Evolutionary conservation across 2,797 vertebrate genomes (phyloP), one percentile per base, ranked within the genome.

Genomic region (Thamnophis elegans): DNA sequence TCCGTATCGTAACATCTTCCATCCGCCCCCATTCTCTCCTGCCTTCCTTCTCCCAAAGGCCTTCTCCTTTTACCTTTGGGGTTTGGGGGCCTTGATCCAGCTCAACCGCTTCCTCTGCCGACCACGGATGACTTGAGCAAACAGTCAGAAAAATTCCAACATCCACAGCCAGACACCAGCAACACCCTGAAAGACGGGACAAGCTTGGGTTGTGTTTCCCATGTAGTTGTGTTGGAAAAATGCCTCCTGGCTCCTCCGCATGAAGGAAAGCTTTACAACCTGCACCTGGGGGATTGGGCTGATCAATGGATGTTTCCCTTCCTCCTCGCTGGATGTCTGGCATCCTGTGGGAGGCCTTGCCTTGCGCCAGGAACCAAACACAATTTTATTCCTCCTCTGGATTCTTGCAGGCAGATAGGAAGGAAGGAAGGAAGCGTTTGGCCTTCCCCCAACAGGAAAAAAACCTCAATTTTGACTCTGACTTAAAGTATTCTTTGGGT

Each of bases 1-100:
- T 42, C 14, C 2, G 2, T n/a, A 3, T 14, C 2, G 2, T n/a
- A 3, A 14, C 6, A 25, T 36, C 13, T n/a, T 55, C 16, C 6
- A 1, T 51, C 20, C 0, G 0, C 0, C 56, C 18, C 20, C 14
- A 25, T 10, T 0, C 0, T 0, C 56, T 8, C 47, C 28, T 28
- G 4, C 28, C 85, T 26, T 5, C 51, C 78, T 22, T 36, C 25
- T 53, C 12, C 54, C 14, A 51, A 20, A 42, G 88, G 16, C 14
- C 1, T 88, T 54, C 86, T 28, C 22, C 5, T 4, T 59, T n/a
- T 42, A n/a, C 82, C 32, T 18, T 47, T 55, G 36, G 36, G 14
- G 20, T 28, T 55, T 36, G 78, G 56, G 55, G 55, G 91, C 2
- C 42, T 90, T 54, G 36, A 59, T 85, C 62, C 87, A 88, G 9